Percentiles rank a stretch among this genome's conserved stretches.
Conservation (phyloP, 2,797 vertebrate species). For the Clangula hyemalis region DNA sequence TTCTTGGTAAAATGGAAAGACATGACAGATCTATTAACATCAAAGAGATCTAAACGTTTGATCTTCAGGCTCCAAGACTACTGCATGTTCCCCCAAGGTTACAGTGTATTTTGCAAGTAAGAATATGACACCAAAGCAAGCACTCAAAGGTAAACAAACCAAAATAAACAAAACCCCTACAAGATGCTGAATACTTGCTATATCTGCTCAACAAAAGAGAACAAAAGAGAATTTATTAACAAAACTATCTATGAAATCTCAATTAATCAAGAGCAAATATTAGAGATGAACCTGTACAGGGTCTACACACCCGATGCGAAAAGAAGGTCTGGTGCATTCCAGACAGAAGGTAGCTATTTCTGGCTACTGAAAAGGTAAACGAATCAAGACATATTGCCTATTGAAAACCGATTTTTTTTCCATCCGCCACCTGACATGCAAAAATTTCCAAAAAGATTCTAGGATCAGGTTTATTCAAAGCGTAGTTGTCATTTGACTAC, state of each 20-base stretch:
- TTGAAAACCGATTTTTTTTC: background rate
- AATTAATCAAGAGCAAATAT: background rate
- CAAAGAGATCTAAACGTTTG: slow-evolving; percentile 6
- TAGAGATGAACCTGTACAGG: background rate
- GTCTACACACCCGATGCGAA: background rate
- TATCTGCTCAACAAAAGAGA: background rate
- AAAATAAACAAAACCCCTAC: background rate
- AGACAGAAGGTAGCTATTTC: background rate
- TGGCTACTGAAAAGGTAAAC: background rate
- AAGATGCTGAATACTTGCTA: background rate
- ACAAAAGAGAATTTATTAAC: background rate
- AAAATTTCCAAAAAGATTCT: background rate
- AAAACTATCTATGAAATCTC: background rate
- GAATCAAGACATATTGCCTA: background rate
- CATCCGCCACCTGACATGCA: background rate
- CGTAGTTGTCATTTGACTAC: background rate
- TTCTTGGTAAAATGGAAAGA: slow-evolving; percentile 4
- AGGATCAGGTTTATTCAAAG: background rate
- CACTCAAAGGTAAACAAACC: background rate
- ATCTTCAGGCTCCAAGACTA: background rate
- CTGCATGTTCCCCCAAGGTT: background rate
- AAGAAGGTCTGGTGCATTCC: background rate
- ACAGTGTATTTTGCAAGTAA: background rate
- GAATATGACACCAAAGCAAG: background rate
- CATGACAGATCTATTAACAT: slow-evolving; percentile 7